Evolutionary conservation across 2,113 vertebrate genomes (phyloP).

Genomic region (Heterotis niloticus): DNA sequence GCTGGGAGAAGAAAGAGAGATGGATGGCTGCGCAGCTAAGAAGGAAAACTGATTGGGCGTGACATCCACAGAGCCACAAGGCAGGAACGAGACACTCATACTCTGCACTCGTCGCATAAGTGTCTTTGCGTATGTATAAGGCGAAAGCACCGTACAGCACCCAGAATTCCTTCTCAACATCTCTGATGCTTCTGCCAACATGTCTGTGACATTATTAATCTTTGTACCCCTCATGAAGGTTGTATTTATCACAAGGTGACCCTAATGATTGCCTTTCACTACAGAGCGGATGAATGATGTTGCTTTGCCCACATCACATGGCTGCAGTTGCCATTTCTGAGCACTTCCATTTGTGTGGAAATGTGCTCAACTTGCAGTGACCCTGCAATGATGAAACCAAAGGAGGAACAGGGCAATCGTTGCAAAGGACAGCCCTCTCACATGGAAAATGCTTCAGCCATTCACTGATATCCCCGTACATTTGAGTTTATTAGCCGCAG

Average conservation of each 20-base stretch:
- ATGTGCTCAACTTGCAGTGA: neutral
- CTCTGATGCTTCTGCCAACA: neutral
- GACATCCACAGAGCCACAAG: slow-evolving; percentile 44
- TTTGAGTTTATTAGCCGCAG: no score
- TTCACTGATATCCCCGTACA: neutral
- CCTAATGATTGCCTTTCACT: neutral
- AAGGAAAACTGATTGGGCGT: slow-evolving; percentile 43
- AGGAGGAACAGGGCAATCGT: neutral
- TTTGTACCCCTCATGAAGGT: neutral
- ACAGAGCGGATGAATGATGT: neutral
- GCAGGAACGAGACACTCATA: slow-evolving; percentile 35
- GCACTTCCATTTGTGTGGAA: neutral
- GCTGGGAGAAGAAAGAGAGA: slow-evolving; percentile 43
- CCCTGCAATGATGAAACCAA: neutral
- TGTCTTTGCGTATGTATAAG: neutral
- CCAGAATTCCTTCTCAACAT: neutral
- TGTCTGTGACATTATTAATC: neutral
- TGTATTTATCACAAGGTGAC: neutral
- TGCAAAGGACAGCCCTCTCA: neutral
- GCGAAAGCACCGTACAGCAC: neutral
- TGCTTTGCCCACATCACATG: neutral
- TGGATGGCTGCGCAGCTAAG: slow-evolving; percentile 32
- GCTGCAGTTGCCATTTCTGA: neutral
- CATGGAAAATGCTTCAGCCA: neutral
- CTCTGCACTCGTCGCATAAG: neutral